Evolutionary conservation across 92 coral and sea anemone genomes (phyloP).

Genomic region (Epizoanthus rinbou): DNA sequence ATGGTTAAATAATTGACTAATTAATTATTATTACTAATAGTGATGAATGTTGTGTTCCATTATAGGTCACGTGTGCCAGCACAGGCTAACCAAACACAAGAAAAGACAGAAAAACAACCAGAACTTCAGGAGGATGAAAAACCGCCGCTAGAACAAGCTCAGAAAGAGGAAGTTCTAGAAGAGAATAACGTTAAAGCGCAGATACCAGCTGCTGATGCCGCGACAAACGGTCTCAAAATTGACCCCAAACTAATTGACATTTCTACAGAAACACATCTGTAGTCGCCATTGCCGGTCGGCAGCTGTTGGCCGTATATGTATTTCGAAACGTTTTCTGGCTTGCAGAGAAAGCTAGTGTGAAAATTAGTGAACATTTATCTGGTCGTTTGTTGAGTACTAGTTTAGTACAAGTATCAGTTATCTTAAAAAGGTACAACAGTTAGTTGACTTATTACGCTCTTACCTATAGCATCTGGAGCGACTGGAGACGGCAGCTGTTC

Average conservation of each 20-base stretch:
- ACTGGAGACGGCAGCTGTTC: too few relatives aligned
- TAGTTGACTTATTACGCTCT: too few relatives aligned
- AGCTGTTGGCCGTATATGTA: too few relatives aligned
- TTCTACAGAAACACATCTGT: conserved; percentile 29
- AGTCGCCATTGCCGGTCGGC: background rate
- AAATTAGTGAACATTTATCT: too few relatives aligned
- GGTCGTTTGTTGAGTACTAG: too few relatives aligned
- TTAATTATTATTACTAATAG: background rate
- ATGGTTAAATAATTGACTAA: background rate
- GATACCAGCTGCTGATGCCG: background rate
- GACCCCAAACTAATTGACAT: conserved; percentile 1
- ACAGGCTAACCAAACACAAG: conserved; percentile 6
- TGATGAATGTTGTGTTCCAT: background rate
- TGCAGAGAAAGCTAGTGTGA: too few relatives aligned
- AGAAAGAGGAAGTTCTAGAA: conserved; percentile 3
- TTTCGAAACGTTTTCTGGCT: too few relatives aligned
- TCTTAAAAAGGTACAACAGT: too few relatives aligned
- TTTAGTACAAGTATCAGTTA: too few relatives aligned
- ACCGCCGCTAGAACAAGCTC: background rate
- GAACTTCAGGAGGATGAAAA: background rate
- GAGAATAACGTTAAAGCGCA: background rate
- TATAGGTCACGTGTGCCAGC: conserved; percentile 10
- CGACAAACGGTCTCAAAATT: conserved; percentile 10
- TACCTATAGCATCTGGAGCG: too few relatives aligned
- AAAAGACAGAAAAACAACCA: conserved; percentile 3